Evolutionary conservation across 2,888 invertebrate species (phyloP).

Genomic region (Tachina lurida): DNA sequence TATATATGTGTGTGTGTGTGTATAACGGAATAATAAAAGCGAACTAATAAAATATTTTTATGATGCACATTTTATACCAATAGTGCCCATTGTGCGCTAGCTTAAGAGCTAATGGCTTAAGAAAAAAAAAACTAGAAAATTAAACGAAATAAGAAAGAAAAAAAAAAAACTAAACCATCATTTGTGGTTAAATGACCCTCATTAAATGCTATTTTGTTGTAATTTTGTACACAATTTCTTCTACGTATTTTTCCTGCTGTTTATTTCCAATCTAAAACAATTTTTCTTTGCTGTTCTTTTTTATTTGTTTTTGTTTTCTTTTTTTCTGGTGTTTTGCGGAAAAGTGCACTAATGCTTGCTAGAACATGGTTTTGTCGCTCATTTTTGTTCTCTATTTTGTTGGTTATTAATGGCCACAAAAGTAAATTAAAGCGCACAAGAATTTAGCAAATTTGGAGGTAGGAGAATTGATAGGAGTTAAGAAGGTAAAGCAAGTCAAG

Average conservation of each 20-base stretch:
- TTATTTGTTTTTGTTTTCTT: neutral
- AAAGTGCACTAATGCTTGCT: constrained; percentile 33
- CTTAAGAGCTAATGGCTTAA: constrained; percentile 14
- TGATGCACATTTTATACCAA: neutral
- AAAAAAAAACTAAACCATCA: constrained; percentile 47
- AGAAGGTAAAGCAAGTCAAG: neutral
- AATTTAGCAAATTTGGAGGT: neutral
- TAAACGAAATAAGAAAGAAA: constrained; percentile 48
- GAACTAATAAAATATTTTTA: neutral
- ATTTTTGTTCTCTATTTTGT: neutral
- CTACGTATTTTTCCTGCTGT: neutral
- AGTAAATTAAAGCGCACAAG: constrained; percentile 1
- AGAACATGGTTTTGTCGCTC: constrained; percentile 31
- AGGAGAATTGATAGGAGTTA: neutral
- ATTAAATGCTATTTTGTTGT: constrained; percentile 65
- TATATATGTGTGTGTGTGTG: too few species aligned
- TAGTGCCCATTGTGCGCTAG: neutral
- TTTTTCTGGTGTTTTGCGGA: neutral
- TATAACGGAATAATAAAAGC: too few species aligned
- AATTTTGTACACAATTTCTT: constrained; percentile 52
- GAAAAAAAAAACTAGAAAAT: constrained; percentile 26
- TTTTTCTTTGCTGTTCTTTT: neutral
- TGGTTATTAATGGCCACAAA: constrained; percentile 22
- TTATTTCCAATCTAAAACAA: constrained; percentile 15
- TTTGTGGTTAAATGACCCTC: constrained; percentile 70